Evolutionary conservation across 2,113 vertebrate species (phyloP).

Genomic region (Lepus americanus): DNA sequence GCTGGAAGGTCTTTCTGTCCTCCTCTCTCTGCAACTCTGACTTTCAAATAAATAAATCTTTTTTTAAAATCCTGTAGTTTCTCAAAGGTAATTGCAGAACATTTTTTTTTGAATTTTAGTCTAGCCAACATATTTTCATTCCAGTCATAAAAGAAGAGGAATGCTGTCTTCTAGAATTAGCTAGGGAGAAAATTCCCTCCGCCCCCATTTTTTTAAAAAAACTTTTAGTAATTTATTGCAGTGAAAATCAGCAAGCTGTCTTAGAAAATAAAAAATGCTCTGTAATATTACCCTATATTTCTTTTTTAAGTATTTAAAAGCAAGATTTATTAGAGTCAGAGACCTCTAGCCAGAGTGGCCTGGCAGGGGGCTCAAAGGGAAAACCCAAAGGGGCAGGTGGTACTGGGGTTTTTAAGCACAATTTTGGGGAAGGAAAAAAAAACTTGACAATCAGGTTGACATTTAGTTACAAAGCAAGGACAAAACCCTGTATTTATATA

Average conservation of each 20-base stretch:
- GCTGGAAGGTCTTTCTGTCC: too few species aligned
- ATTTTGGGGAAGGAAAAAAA: too few species aligned
- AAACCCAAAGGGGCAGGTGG: too few species aligned
- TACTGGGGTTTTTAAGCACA: too few species aligned
- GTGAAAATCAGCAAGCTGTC: neutral
- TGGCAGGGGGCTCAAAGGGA: too few species aligned
- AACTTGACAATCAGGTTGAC: too few species aligned
- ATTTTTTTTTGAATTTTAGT: neutral
- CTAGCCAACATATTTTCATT: neutral
- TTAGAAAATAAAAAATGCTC: neutral
- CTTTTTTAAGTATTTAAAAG: neutral
- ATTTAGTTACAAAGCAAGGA: too few species aligned
- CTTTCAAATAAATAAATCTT: too few species aligned
- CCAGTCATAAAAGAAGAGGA: neutral
- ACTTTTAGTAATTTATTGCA: neutral
- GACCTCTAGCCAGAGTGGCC: too few species aligned
- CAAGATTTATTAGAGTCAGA: too few species aligned
- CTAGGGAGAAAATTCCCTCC: neutral
- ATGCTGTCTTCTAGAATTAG: constrained; percentile 29
- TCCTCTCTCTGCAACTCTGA: too few species aligned
- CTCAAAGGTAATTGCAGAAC: neutral
- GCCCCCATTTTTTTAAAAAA: neutral
- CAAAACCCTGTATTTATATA: too few species aligned
- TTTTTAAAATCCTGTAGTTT: neutral
- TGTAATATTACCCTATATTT: neutral